These are phyloP conservation scores for Podilymbus podiceps DNA, from an alignment of 2,113 vertebrate genomes.

Conservation along the genomic window DNA sequence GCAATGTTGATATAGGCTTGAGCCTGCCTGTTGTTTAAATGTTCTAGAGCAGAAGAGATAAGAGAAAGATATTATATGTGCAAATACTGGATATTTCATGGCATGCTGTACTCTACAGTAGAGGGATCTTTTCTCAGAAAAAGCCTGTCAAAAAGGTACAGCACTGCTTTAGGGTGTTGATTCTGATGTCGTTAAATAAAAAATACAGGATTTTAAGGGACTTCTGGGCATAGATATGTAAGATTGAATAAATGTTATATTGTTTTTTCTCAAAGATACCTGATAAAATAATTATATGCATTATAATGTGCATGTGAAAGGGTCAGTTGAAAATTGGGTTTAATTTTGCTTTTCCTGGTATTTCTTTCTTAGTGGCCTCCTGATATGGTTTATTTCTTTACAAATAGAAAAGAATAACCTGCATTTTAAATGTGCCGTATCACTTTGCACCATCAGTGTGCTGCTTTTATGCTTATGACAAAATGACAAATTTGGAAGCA, in stretches of 20 bases:
- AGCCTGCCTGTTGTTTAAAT: neutral
- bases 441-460: neutral
- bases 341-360: neutral
- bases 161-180: neutral
- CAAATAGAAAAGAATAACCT: neutral
- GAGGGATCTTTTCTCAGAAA: neutral
- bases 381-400: neutral
- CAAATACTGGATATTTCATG: neutral
- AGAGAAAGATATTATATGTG: fast-evolving
- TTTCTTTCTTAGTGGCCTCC: neutral
- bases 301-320: neutral
- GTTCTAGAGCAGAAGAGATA: neutral
- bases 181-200: neutral
- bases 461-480: neutral
- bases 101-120: neutral
- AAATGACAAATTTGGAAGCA: neutral
- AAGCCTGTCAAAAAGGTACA: neutral
- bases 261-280: neutral
- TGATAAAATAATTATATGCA: neutral
- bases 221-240: neutral
- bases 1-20: neutral
- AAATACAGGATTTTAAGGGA: neutral
- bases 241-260: neutral
- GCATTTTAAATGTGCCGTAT: neutral
- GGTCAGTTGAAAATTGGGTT: neutral